These are phyloP conservation scores for Heterotilapia buettikoferi DNA, from an alignment of 2,113 vertebrate genomes.

Conservation along the genomic window DNA sequence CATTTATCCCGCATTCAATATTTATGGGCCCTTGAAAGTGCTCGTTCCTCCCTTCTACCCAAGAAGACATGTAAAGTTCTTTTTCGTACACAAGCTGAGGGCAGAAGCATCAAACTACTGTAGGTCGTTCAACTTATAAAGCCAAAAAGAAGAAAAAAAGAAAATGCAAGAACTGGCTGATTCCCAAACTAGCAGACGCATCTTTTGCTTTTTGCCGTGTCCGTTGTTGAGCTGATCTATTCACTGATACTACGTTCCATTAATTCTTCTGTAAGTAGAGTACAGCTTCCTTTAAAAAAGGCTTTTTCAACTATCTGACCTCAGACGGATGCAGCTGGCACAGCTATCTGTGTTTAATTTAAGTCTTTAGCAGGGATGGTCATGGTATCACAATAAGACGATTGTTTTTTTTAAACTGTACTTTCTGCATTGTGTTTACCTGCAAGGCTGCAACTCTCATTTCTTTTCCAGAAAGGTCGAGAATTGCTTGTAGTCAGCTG, in stretches of 20 bases:
- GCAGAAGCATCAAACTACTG: neutral
- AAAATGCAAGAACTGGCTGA: neutral
- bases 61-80: conserved; percentile 10
- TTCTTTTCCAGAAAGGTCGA: neutral
- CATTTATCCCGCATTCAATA: conserved; percentile 56
- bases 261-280: neutral
- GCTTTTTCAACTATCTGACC: neutral
- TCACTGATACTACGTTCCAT: neutral
- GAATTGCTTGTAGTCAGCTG: neutral
- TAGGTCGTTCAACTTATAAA: neutral
- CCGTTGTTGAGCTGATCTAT: neutral
- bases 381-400: accelerated
- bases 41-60: conserved; percentile 3
- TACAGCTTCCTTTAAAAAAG: neutral
- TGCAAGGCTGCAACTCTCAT: neutral
- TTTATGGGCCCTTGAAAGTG: conserved; percentile 49
- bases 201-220: neutral
- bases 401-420: accelerated
- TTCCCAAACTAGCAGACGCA: neutral
- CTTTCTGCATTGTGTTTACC: neutral
- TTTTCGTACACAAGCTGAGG: neutral
- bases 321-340: neutral
- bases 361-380: neutral
- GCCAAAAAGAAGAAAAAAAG: neutral
- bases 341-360: neutral